These are phyloP conservation scores for Nymphalis polychloros DNA, from an alignment of 2,888 invertebrate genomes.

Conservation along the genomic window DNA sequence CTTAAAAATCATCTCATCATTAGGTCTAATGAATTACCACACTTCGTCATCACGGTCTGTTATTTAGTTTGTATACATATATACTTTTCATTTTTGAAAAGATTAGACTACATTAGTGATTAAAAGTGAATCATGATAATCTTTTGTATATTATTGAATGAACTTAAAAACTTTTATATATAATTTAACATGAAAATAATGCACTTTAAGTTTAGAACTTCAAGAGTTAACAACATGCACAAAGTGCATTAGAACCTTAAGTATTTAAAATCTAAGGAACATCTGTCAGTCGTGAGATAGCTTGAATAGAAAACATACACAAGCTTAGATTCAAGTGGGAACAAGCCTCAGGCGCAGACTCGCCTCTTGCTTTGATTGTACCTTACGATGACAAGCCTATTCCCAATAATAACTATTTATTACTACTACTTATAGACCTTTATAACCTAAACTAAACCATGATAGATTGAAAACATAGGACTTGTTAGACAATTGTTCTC, in stretches of 20 bases:
- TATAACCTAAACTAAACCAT: constrained; percentile 36
- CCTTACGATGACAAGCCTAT: constrained; percentile 77
- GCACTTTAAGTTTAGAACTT: background rate
- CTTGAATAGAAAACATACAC: constrained; percentile 50
- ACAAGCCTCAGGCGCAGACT: constrained; percentile 65
- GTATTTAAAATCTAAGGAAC: constrained; percentile 22
- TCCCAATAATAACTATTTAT: constrained; percentile 77
- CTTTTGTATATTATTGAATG: no score
- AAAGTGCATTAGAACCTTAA: constrained; percentile 1
- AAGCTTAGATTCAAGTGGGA: constrained; percentile 57
- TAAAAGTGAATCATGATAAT: no score
- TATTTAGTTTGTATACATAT: constrained; percentile 26
- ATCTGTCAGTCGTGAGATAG: constrained; percentile 34
- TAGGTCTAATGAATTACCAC: constrained; percentile 34
- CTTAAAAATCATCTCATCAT: constrained; percentile 57
- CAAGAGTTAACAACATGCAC: background rate
- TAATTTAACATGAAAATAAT: background rate
- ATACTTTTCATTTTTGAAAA: constrained; percentile 19
- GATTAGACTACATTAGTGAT: background rate
- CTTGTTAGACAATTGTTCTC: constrained; percentile 9
- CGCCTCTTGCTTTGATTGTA: constrained; percentile 74
- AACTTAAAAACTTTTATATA: background rate
- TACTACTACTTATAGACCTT: constrained; percentile 48
- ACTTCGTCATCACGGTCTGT: constrained; percentile 23
- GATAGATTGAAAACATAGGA: constrained; percentile 23